phyloP scores from a whole-genome alignment of 2,797 vertebrate species.

The Gadopsis bispinosus region DNA sequence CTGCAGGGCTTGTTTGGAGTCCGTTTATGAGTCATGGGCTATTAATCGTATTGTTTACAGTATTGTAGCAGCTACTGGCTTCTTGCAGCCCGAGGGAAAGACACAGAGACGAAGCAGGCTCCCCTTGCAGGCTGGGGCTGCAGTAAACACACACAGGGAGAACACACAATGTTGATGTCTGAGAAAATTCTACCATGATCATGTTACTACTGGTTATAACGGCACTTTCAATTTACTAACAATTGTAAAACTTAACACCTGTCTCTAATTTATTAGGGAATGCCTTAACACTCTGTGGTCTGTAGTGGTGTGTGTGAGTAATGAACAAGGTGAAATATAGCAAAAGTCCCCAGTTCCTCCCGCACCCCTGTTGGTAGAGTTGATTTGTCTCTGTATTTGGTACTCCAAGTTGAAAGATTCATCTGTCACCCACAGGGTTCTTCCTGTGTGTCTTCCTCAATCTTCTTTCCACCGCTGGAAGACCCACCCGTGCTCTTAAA shows the following conservation, averaged over 20 bases:
- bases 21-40: constrained; percentile 84
- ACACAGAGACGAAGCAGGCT: constrained; percentile 78
- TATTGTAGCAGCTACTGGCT: constrained; percentile 80
- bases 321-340: constrained; percentile 72
- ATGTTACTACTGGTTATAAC: constrained; percentile 44
- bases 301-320: constrained; percentile 34
- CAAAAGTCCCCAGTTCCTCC: constrained; percentile 55
- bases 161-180: constrained; percentile 45
- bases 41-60: constrained; percentile 88
- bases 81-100: constrained; percentile 70
- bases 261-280: constrained; percentile 68
- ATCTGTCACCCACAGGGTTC: constrained; percentile 71
- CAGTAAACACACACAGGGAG: constrained; percentile 65
- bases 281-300: constrained; percentile 43
- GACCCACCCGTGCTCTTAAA: constrained; percentile 50
- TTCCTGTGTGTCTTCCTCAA: constrained; percentile 70
- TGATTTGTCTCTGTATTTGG: constrained; percentile 77
- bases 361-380: constrained; percentile 54
- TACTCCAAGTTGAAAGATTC: constrained; percentile 68
- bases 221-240: constrained; percentile 61
- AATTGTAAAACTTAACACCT: constrained; percentile 73
- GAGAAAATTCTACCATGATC: constrained; percentile 47
- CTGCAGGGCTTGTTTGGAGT: constrained; percentile 80
- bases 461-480: constrained; percentile 61
- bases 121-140: constrained; percentile 56